Evolutionary conservation across 1,140 invertebrate species (phyloP).

Genomic region (Hyles vespertilio): DNA sequence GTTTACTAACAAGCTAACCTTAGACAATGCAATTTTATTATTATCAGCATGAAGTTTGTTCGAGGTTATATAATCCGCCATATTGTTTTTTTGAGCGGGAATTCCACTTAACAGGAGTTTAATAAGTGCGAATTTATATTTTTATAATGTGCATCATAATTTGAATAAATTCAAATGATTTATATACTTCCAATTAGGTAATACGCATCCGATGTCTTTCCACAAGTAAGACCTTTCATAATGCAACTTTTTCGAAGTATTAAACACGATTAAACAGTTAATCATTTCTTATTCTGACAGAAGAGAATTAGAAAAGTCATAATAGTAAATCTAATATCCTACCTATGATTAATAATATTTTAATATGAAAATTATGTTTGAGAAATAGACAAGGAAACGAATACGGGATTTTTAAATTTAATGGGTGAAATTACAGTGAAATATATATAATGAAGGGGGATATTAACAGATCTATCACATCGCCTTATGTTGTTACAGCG

Average conservation of each 20-base stretch:
- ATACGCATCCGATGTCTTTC: too few relatives aligned
- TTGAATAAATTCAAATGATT: too few relatives aligned
- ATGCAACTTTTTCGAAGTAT: neutral
- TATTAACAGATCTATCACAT: conserved; percentile 40
- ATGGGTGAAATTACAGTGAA: conserved; percentile 30
- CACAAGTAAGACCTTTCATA: neutral
- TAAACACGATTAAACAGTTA: neutral
- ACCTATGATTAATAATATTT: neutral
- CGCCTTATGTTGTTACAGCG: conserved; percentile 41
- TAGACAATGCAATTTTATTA: too few relatives aligned
- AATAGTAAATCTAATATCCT: neutral
- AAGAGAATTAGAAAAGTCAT: neutral
- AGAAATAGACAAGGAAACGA: conserved; percentile 13
- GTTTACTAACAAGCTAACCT: too few relatives aligned
- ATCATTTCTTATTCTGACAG: neutral
- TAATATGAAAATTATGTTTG: conserved; percentile 21
- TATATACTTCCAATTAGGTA: too few relatives aligned
- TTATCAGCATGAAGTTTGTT: too few relatives aligned
- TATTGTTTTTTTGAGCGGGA: too few relatives aligned
- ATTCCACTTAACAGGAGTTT: too few relatives aligned
- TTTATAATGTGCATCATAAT: too few relatives aligned
- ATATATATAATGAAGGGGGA: conserved; percentile 33
- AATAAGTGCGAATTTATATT: too few relatives aligned
- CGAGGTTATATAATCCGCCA: too few relatives aligned
- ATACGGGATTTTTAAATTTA: conserved; percentile 8